Percentiles rank a stretch among this genome's conserved stretches.
Conservation (phyloP, 2,888 invertebrate genomes). For the Hartigia nigra region DNA sequence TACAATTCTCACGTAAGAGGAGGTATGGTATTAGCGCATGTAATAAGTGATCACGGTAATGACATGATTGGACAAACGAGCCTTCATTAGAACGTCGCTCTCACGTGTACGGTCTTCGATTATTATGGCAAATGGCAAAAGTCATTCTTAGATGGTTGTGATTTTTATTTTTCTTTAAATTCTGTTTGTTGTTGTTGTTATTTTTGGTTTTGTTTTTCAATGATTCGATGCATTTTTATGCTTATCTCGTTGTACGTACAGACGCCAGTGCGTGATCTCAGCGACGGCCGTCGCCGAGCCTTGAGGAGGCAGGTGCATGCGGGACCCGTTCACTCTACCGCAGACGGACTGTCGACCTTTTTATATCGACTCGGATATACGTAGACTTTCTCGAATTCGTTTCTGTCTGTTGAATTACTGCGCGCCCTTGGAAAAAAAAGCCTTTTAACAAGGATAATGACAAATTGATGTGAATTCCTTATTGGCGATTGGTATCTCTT, state of each 20-base stretch:
- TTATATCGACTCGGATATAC: background rate
- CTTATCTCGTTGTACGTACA: background rate
- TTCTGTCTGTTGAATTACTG: background rate
- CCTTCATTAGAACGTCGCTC: background rate
- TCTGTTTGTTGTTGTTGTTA: background rate
- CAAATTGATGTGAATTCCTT: background rate
- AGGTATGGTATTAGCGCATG: background rate
- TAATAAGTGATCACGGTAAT: background rate
- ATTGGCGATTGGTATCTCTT: background rate
- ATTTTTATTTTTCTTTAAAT: background rate
- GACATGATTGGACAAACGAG: background rate
- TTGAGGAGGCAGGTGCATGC: slow-evolving; percentile 48
- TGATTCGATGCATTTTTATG: background rate
- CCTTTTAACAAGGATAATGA: background rate
- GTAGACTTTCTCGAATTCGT: background rate
- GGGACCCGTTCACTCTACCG: background rate
- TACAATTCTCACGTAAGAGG: background rate
- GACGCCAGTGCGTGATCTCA: slow-evolving; percentile 17
- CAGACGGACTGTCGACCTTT: background rate
- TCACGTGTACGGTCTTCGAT: background rate
- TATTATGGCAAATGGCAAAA: background rate
- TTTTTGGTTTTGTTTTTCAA: background rate
- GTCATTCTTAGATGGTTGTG: background rate
- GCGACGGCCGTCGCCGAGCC: slow-evolving; percentile 55
- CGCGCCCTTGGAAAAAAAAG: background rate